Conservation (phyloP, 53 echinoderm and acorn worm genomes). For the Echinarachnius parma region DNA sequence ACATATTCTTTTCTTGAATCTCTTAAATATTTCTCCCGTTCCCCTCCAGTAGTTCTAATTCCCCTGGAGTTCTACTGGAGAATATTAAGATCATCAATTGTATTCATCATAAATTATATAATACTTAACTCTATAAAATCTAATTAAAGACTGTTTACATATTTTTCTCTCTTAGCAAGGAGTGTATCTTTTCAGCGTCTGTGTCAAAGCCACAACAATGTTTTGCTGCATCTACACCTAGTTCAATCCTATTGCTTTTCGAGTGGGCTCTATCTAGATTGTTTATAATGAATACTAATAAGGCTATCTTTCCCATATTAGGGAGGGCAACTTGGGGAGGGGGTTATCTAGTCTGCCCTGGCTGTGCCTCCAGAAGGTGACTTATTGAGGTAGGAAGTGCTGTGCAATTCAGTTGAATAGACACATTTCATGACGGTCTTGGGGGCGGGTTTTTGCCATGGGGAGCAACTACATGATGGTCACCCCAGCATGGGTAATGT, state of each 20-base stretch:
- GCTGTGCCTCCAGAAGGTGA: background rate
- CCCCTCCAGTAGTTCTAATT: background rate
- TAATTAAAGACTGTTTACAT: background rate
- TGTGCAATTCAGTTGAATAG: too few relatives aligned
- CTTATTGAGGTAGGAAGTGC: too few relatives aligned
- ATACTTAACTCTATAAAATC: too few relatives aligned
- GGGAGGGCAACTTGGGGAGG: background rate
- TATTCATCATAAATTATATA: background rate
- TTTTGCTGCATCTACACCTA: background rate
- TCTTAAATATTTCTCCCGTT: background rate
- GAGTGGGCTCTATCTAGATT: background rate
- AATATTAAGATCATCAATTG: background rate
- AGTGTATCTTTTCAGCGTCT: background rate
- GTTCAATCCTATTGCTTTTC: background rate
- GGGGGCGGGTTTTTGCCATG: too few relatives aligned
- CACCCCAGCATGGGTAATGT: too few relatives aligned
- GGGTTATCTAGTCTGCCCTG: background rate
- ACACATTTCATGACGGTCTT: too few relatives aligned
- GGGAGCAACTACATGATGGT: too few relatives aligned
- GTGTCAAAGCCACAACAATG: background rate
- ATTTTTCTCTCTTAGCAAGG: background rate
- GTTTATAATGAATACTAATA: background rate
- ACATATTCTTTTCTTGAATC: background rate
- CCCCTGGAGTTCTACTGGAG: background rate
- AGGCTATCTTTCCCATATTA: too few relatives aligned